Percentiles rank a stretch among this genome's conserved stretches.
These are phyloP conservation scores for Petrocephalus microphthalmus DNA, from an alignment of 2,113 vertebrate genomes.

Conservation along the genomic window DNA sequence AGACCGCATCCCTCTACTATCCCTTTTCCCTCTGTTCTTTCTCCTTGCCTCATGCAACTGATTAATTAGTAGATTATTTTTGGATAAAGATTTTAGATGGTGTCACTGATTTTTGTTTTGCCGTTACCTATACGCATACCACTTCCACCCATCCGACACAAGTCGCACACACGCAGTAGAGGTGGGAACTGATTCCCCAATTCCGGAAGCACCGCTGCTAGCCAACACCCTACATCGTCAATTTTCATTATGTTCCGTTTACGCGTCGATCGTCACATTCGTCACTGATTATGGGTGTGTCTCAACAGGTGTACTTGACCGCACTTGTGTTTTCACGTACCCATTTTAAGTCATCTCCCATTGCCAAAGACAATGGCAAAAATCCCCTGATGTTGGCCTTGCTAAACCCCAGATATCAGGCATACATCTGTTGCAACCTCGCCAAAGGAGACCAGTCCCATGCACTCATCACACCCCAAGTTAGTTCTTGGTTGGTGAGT, in stretches of 20 bases:
- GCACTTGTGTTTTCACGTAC: too few species aligned
- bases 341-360: too few species aligned
- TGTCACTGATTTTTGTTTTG: background rate
- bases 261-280: background rate
- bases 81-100: background rate
- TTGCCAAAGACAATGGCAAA: too few species aligned
- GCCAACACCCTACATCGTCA: background rate
- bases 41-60: background rate
- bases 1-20: background rate
- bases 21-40: background rate
- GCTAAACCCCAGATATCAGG: too few species aligned
- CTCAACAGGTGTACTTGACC: too few species aligned
- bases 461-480: too few species aligned
- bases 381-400: too few species aligned
- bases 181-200: background rate
- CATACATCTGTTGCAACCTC: too few species aligned
- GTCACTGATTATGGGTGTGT: background rate
- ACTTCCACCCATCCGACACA: background rate
- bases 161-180: background rate
- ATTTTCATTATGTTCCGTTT: background rate
- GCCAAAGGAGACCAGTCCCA: too few species aligned
- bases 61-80: background rate
- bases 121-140: background rate
- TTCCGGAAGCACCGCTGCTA: background rate
- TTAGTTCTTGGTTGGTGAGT: too few species aligned